phyloP scores from a whole-genome alignment of 2,113 vertebrate species.

The Panurus biarmicus region DNA sequence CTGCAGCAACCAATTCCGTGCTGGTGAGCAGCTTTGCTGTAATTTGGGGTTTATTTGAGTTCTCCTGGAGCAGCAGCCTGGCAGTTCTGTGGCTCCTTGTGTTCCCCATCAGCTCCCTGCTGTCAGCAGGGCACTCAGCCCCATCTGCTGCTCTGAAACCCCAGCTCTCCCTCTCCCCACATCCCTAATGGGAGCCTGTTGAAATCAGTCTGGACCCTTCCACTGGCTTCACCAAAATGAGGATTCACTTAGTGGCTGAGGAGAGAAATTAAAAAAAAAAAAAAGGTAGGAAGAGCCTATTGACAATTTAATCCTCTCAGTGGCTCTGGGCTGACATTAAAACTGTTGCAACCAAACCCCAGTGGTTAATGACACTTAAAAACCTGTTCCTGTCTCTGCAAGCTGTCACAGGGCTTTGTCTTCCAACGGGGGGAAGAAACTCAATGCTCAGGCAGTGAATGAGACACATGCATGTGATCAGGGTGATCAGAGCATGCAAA shows the following conservation, averaged over 20 bases:
- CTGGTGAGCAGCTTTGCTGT: not conserved
- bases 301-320: conserved; percentile 7
- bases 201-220: not conserved
- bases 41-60: not conserved
- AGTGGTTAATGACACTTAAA: not conserved
- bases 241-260: not conserved
- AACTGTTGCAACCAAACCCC: conserved; percentile 12
- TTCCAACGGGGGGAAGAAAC: not conserved
- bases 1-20: not conserved
- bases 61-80: not conserved
- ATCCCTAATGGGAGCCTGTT: not conserved
- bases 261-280: not conserved
- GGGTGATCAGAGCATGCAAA: conserved; percentile 15
- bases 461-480: conserved; percentile 24
- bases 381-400: not conserved
- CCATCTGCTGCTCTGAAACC: not conserved
- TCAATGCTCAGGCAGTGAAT: not conserved
- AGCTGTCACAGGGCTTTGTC: conserved; percentile 2
- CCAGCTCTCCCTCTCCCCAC: not conserved
- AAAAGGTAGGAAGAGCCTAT: not conserved
- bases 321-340: not conserved
- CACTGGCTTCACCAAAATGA: not conserved
- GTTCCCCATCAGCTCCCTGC: not conserved
- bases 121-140: not conserved
- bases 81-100: not conserved